phyloP scores from a whole-genome alignment of 2,113 vertebrate species.

The Gobiocypris rarus region DNA sequence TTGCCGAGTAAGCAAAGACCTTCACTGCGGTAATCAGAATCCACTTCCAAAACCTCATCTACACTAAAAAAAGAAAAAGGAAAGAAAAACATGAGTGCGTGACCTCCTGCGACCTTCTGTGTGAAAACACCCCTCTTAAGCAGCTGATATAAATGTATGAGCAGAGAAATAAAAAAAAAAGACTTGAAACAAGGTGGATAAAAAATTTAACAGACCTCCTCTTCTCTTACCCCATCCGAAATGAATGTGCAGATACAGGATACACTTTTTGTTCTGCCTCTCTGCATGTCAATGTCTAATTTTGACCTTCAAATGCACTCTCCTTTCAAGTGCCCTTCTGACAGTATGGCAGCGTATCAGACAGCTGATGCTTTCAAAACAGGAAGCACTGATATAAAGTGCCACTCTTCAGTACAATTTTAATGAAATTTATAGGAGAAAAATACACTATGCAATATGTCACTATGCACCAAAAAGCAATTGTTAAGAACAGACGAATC shows the following conservation, averaged over 20 bases:
- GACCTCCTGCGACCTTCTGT: neutral
- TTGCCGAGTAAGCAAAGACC: slow-evolving; percentile 15
- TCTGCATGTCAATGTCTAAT: neutral
- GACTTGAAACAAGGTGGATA: slow-evolving; percentile 32
- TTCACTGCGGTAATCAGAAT: slow-evolving; percentile 21
- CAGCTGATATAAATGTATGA: slow-evolving; percentile 48
- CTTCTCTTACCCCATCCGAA: slow-evolving; percentile 9
- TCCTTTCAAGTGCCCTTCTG: slow-evolving; percentile 21
- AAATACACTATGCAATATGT: neutral
- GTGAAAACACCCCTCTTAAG: slow-evolving; percentile 33
- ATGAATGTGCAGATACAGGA: neutral
- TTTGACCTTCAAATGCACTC: slow-evolving; percentile 32
- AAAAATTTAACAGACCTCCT: slow-evolving; percentile 29
- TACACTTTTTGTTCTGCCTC: slow-evolving; percentile 1
- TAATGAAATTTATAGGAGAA: slow-evolving; percentile 1
- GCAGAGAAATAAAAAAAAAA: slow-evolving; percentile 32
- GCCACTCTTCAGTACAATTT: neutral
- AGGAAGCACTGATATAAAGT: neutral
- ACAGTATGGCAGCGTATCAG: neutral
- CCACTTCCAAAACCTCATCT: slow-evolving; percentile 2
- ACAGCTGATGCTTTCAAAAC: slow-evolving; percentile 26
- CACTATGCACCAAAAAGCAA: slow-evolving; percentile 3
- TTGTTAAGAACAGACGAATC: neutral
- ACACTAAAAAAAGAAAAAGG: neutral
- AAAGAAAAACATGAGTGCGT: slow-evolving; percentile 8